Conservation (phyloP, 2,888 invertebrate genomes). For the Microplitis manilae region DNA sequence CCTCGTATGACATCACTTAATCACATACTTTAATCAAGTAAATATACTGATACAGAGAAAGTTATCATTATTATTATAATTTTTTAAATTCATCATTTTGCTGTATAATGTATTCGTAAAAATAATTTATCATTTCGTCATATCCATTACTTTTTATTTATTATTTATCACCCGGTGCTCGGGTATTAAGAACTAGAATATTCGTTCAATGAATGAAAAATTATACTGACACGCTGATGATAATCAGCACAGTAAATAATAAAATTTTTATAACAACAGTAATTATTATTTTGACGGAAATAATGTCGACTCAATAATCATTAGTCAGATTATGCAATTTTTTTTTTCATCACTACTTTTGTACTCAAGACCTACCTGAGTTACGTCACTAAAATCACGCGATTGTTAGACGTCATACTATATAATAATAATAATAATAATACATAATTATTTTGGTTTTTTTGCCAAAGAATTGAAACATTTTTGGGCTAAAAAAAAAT, state of each 20-base stretch:
- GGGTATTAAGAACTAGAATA: not conserved
- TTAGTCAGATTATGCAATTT: not conserved
- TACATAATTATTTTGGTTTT: not conserved
- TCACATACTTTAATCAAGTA: slow-evolving; percentile 2
- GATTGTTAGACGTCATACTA: not conserved
- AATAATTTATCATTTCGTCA: not conserved
- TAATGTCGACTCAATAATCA: not conserved
- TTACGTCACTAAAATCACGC: slow-evolving; percentile 25
- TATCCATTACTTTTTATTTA: not conserved
- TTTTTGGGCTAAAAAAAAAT: not conserved
- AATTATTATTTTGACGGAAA: not conserved
- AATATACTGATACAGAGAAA: slow-evolving; percentile 13
- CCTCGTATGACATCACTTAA: not conserved
- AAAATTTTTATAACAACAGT: not conserved
- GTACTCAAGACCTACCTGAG: not conserved
- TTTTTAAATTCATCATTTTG: not conserved
- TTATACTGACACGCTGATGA: not conserved
- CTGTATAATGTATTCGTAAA: too few species aligned
- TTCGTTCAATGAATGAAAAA: not conserved
- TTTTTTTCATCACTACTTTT: not conserved
- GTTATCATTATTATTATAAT: not conserved
- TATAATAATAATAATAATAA: slow-evolving; percentile 1
- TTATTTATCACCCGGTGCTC: not conserved
- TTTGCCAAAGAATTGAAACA: not conserved
- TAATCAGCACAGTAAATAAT: not conserved